Evolutionary conservation across 2,797 vertebrate genomes (phyloP).

Genomic region (Lagodon rhomboides): DNA sequence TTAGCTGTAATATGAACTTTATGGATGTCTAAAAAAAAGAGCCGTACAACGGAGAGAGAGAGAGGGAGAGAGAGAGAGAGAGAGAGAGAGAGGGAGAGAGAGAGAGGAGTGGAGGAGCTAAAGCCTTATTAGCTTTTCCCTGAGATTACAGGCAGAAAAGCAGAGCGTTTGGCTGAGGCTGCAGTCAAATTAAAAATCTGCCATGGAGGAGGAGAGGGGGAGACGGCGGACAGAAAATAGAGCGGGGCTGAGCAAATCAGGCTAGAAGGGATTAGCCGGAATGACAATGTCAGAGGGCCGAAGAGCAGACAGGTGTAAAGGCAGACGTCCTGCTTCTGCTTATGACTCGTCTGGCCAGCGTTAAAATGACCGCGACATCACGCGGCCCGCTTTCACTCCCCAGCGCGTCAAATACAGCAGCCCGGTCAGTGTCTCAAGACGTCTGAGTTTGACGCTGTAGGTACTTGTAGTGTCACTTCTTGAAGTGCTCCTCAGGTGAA

Average conservation of each 20-base stretch:
- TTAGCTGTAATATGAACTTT: conserved; percentile 44
- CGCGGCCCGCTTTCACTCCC: too few species aligned
- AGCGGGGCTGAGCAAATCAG: conserved; percentile 23
- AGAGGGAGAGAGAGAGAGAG: neutral
- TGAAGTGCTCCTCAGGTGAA: too few species aligned
- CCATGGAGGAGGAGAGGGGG: conserved; percentile 7
- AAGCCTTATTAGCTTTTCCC: conserved; percentile 38
- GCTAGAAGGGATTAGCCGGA: conserved; percentile 19
- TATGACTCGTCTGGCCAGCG: neutral
- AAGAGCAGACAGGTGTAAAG: conserved; percentile 17
- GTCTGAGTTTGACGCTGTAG: too few species aligned
- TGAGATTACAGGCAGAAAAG: conserved; percentile 32
- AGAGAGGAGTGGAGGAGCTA: conserved; percentile 8
- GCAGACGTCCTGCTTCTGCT: neutral
- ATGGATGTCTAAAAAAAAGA: conserved; percentile 21
- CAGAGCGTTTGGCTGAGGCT: conserved; percentile 24
- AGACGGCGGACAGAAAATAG: conserved; percentile 14
- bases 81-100: neutral
- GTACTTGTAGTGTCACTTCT: too few species aligned
- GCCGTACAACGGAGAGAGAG: neutral
- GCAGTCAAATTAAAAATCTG: conserved; percentile 53
- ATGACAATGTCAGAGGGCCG: conserved; percentile 27
- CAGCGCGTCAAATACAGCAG: too few species aligned
- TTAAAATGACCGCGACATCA: neutral
- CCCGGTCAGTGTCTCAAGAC: too few species aligned